Conservation (phyloP, 2,113 vertebrate species). For the Pitta sordida region DNA sequence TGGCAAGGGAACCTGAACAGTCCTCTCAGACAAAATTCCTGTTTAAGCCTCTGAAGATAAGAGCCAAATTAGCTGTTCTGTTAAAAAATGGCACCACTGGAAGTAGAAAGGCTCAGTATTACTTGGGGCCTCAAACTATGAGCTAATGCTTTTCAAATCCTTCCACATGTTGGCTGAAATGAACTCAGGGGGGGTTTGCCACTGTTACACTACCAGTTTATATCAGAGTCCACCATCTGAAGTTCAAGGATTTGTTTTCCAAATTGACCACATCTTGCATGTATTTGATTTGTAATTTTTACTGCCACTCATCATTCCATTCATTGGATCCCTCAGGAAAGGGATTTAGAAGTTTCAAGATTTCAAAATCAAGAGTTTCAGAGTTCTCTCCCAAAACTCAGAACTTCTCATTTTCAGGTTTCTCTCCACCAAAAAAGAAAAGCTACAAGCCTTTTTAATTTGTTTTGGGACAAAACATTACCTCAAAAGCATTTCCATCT, state of each 20-base stretch:
- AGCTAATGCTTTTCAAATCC: background rate
- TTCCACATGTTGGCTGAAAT: background rate
- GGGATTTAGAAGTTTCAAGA: background rate
- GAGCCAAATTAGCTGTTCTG: background rate
- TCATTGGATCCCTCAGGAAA: background rate
- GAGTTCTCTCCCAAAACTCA: background rate
- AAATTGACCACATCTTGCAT: background rate
- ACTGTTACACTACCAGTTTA: background rate
- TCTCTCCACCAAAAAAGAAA: background rate
- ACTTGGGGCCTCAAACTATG: background rate
- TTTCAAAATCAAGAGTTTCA: background rate
- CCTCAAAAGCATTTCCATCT: background rate
- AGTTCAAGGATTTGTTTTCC: background rate
- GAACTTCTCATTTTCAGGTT: background rate
- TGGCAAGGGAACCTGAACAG: background rate
- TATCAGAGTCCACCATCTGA: background rate
- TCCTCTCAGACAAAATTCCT: background rate
- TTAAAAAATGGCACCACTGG: background rate
- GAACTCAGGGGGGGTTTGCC: background rate
- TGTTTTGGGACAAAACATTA: background rate
- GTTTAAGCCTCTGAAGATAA: conserved; percentile 8
- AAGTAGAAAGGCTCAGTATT: background rate
- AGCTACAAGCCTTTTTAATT: background rate
- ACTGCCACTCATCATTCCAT: background rate
- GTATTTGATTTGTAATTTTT: background rate